Conservation (phyloP, 1,140 invertebrate species). For the Aleiodes sp. region DNA sequence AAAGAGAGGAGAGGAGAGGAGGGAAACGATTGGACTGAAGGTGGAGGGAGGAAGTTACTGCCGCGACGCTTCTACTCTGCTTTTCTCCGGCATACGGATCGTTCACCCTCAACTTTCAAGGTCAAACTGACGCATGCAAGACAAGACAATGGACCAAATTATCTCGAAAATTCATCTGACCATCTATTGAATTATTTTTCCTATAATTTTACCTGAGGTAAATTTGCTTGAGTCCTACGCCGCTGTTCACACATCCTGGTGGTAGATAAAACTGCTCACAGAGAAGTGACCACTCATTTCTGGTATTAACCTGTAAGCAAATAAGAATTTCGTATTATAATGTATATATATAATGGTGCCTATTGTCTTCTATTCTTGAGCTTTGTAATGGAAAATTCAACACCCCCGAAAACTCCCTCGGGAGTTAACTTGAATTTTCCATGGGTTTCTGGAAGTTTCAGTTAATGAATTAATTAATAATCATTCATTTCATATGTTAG, state of each 20-base stretch:
- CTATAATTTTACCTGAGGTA: constrained; percentile 79
- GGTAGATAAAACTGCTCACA: constrained; percentile 81
- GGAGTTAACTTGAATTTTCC: too few relatives aligned
- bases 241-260: constrained; percentile 84
- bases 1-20: constrained; percentile 15
- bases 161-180: not conserved
- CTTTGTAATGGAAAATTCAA: too few relatives aligned
- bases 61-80: constrained; percentile 16
- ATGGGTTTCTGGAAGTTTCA: too few relatives aligned
- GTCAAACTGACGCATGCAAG: not conserved
- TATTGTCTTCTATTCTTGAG: too few relatives aligned
- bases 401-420: too few relatives aligned
- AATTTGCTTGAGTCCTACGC: constrained; percentile 86
- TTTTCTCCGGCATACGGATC: constrained; percentile 25
- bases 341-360: too few relatives aligned
- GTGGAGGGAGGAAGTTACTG: constrained; percentile 27
- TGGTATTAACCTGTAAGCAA: constrained; percentile 79
- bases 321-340: not conserved
- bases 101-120: constrained; percentile 30
- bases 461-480: too few relatives aligned
- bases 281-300: constrained; percentile 85
- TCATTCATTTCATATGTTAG: too few relatives aligned
- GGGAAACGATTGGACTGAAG: constrained; percentile 43
- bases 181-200: not conserved
- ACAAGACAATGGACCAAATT: constrained; percentile 11